phyloP scores from a whole-genome alignment of 2,113 vertebrate genomes.

The Reinhardtius hippoglossoides region DNA sequence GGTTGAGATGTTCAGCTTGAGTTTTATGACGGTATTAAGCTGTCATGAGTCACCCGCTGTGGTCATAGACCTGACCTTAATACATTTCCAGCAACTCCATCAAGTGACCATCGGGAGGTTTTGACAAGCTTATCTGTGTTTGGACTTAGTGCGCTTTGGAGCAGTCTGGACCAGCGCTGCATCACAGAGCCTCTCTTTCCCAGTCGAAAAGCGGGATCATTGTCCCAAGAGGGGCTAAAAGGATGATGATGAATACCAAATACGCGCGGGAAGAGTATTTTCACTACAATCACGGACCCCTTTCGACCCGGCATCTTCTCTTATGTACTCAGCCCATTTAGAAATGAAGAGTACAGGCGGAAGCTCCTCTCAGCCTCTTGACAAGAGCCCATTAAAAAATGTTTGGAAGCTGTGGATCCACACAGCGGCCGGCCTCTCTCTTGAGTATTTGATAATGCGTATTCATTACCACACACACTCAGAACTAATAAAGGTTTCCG shows the following conservation, averaged over 20 bases:
- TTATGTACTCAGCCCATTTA: constrained; percentile 33
- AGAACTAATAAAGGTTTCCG: constrained; percentile 19
- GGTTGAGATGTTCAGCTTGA: background rate
- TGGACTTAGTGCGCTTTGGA: background rate
- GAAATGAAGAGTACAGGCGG: constrained; percentile 8
- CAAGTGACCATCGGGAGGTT: background rate
- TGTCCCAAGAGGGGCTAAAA: too few relatives aligned
- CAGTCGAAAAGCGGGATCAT: too few relatives aligned
- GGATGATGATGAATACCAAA: too few relatives aligned
- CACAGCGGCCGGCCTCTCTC: constrained; percentile 16
- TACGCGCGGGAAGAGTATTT: background rate
- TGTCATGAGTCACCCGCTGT: background rate
- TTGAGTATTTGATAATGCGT: constrained; percentile 54
- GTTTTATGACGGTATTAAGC: constrained; percentile 12
- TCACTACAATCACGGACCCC: background rate
- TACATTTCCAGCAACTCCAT: constrained; percentile 4
- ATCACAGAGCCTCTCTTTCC: background rate
- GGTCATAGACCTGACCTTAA: constrained; percentile 26
- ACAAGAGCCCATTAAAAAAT: constrained; percentile 39
- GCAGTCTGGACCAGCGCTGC: background rate
- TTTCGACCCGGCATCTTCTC: background rate
- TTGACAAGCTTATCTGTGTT: constrained; percentile 14
- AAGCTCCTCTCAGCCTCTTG: constrained; percentile 30
- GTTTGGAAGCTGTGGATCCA: constrained; percentile 31
- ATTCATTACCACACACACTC: constrained; percentile 36